phyloP scores from a whole-genome alignment of 64 coral and sea anemone species.

The Orbicella faveolata region DNA sequence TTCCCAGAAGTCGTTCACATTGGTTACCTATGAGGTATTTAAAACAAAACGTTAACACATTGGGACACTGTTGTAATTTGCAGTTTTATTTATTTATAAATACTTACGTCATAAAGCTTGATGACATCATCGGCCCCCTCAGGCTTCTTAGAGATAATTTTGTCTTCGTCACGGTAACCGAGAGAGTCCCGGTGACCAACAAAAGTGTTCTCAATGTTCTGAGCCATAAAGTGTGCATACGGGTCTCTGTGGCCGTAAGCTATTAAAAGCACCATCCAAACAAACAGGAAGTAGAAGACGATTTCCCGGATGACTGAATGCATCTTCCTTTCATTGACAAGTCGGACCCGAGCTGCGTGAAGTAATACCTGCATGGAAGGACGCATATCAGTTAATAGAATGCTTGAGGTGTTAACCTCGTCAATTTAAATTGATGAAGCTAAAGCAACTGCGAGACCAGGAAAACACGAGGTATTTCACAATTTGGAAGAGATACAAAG shows the following conservation, averaged over 20 bases:
- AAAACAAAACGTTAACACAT: too few species aligned
- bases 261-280: slow-evolving; percentile 85
- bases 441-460: too few species aligned
- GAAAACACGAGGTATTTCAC: too few species aligned
- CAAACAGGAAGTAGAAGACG: slow-evolving; percentile 81
- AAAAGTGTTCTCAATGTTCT: slow-evolving; percentile 66
- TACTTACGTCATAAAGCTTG: slow-evolving; percentile 68
- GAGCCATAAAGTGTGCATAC: slow-evolving; percentile 77
- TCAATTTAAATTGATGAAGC: too few species aligned
- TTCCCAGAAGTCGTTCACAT: slow-evolving; percentile 63
- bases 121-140: slow-evolving; percentile 1
- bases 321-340: slow-evolving; percentile 92
- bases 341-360: slow-evolving; percentile 49
- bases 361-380: slow-evolving; percentile 10
- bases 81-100: background rate
- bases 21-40: slow-evolving; percentile 41
- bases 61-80: background rate
- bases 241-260: slow-evolving; percentile 95
- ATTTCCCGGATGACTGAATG: slow-evolving; percentile 84
- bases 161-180: slow-evolving; percentile 5
- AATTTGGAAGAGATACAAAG: too few species aligned
- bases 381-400: background rate
- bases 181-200: slow-evolving; percentile 29
- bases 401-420: too few species aligned
- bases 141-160: background rate